A percentile compares a stretch with the other conserved stretches of the same genome.
Conservation (phyloP, 2,888 invertebrate genomes). For the Euphydryas editha region DNA sequence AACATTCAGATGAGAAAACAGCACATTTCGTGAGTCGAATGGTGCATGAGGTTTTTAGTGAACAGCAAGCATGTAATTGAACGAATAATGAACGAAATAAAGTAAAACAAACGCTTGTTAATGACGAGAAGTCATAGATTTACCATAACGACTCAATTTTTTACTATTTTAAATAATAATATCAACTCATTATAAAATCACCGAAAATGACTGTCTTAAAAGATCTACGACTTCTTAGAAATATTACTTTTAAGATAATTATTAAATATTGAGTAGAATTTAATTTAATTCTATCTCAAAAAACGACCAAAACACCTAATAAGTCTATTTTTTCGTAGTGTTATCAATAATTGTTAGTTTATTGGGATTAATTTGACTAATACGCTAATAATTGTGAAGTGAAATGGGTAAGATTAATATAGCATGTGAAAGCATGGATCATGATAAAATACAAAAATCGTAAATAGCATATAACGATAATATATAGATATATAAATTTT, state of each 20-base stretch:
- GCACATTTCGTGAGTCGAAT: slow-evolving; percentile 37
- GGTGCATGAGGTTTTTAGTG: slow-evolving; percentile 30
- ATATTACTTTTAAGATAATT: no score
- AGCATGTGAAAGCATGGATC: background rate
- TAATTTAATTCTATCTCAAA: no score
- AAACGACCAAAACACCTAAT: no score
- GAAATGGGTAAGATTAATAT: background rate
- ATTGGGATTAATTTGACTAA: no score
- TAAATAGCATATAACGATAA: slow-evolving; percentile 9
- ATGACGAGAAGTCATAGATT: background rate
- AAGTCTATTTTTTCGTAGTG: no score
- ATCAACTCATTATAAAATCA: no score
- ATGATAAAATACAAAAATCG: slow-evolving; percentile 5
- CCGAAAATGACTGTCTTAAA: no score
- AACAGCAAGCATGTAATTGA: slow-evolving; percentile 20
- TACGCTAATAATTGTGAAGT: no score
- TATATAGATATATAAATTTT: background rate
- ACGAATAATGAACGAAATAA: background rate
- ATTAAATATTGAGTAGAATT: no score
- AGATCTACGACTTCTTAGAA: no score
- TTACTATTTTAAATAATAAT: no score
- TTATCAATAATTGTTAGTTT: no score
- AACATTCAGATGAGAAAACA: slow-evolving; percentile 8
- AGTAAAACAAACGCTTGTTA: background rate
- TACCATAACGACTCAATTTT: background rate